Evolutionary conservation across 2,797 vertebrate species (phyloP).

Genomic region (Lutjanus campechanus): DNA sequence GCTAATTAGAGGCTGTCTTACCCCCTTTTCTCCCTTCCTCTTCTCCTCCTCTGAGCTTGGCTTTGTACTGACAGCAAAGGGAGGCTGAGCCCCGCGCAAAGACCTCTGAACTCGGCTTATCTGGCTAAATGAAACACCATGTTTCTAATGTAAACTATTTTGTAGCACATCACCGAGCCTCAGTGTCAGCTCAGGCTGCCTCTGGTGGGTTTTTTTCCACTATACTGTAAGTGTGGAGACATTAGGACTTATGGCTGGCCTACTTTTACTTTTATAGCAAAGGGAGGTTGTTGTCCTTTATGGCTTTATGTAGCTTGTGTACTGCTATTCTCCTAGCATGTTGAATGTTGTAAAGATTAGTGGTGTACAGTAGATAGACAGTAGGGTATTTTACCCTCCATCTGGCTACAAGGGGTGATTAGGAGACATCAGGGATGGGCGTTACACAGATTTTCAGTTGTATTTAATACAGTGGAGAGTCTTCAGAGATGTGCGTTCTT

Average conservation of each 20-base stretch:
- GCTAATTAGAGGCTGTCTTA: conserved; percentile 82
- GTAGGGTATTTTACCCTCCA: conserved; percentile 38
- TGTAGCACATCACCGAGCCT: conserved; percentile 60
- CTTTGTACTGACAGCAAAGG: conserved; percentile 85
- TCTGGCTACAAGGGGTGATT: conserved; percentile 40
- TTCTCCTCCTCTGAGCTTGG: conserved; percentile 66
- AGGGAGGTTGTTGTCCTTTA: conserved; percentile 54
- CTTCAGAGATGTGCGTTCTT: conserved; percentile 2
- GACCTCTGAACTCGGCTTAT: conserved; percentile 85
- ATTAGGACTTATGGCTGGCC: conserved; percentile 50
- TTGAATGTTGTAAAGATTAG: conserved; percentile 55
- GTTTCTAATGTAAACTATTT: conserved; percentile 80
- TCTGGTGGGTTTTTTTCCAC: not conserved
- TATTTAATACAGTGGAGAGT: conserved; percentile 6
- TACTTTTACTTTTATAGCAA: conserved; percentile 64
- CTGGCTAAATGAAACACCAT: conserved; percentile 78
- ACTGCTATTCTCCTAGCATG: conserved; percentile 27
- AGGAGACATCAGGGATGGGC: conserved; percentile 33
- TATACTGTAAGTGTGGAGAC: conserved; percentile 21
- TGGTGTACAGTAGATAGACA: conserved; percentile 47
- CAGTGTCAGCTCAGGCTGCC: conserved; percentile 63
- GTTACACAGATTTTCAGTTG: conserved; percentile 19
- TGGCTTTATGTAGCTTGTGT: conserved; percentile 45
- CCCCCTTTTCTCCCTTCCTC: conserved; percentile 35
- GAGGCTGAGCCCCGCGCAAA: conserved; percentile 73